Evolutionary conservation across 2,888 invertebrate species (phyloP).

Genomic region (Calephelis perditalis): DNA sequence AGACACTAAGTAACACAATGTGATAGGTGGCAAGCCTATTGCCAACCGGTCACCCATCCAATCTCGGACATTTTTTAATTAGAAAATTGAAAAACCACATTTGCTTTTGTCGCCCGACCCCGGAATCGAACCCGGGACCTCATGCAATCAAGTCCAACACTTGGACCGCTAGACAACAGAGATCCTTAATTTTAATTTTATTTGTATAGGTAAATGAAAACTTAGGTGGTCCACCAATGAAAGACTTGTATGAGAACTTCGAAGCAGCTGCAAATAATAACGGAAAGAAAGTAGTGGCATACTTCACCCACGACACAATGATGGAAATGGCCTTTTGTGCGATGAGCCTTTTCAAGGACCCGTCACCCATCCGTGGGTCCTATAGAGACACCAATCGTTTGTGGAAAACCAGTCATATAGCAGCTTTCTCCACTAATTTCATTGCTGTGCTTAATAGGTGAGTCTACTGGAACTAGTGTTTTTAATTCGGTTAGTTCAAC

Average conservation of each 20-base stretch:
- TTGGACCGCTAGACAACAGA: no score
- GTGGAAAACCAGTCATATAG: constrained; percentile 83
- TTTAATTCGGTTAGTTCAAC: no score
- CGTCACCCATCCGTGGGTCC: constrained; percentile 67
- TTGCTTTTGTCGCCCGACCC: no score
- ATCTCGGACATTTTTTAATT: no score
- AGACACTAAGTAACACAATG: no score
- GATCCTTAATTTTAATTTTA: no score
- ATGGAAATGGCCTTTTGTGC: constrained; percentile 81
- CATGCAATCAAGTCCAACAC: no score
- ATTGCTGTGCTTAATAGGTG: constrained; percentile 86
- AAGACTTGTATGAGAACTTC: constrained; percentile 81
- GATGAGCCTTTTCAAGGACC: constrained; percentile 81
- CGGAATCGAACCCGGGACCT: no score
- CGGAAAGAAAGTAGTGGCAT: constrained; percentile 76
- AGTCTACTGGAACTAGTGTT: constrained; percentile 31
- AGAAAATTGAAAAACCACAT: no score
- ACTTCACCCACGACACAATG: constrained; percentile 83
- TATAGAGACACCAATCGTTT: constrained; percentile 75
- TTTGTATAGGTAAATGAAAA: constrained; percentile 73
- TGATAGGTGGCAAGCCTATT: no score
- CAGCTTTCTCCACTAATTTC: constrained; percentile 85
- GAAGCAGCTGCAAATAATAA: constrained; percentile 40
- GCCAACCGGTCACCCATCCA: no score
- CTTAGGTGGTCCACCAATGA: constrained; percentile 81